These are phyloP conservation scores for Tragelaphus strepsiceros DNA, from an alignment of 2,113 vertebrate genomes.

Conservation along the genomic window DNA sequence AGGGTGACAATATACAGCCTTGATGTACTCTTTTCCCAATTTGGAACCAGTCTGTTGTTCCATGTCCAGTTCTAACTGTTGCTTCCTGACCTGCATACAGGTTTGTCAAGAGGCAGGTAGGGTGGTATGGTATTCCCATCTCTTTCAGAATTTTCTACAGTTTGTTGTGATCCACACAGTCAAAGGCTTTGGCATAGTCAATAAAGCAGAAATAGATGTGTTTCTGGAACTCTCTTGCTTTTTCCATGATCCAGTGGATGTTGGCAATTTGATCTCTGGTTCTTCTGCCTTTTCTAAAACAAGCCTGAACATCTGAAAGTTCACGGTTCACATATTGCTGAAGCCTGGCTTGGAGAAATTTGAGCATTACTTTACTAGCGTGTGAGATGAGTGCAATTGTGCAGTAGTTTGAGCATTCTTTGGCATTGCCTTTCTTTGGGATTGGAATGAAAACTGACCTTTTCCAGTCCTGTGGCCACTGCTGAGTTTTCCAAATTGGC, in stretches of 20 bases:
- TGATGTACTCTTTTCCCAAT: neutral
- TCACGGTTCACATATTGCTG: no score
- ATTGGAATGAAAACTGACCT: no score
- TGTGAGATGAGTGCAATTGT: no score
- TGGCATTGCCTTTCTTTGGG: no score
- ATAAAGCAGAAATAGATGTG: neutral
- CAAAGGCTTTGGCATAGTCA: neutral
- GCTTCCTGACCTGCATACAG: neutral
- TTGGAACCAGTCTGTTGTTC: neutral
- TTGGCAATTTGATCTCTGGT: neutral
- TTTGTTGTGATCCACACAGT: neutral
- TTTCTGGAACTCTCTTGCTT: neutral
- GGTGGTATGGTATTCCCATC: neutral
- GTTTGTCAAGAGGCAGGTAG: neutral
- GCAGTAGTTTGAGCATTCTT: no score
- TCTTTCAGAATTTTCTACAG: neutral
- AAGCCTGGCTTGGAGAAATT: no score
- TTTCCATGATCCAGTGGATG: rapidly evolving
- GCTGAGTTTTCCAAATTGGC: no score
- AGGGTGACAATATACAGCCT: neutral
- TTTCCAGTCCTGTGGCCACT: no score
- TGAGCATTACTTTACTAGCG: no score
- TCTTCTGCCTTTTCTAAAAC: no score
- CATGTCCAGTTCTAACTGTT: neutral
- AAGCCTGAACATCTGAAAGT: no score